These are phyloP conservation scores for Monodelphis domestica DNA, from an alignment of 2,797 vertebrate genomes.

Conservation along the genomic window DNA sequence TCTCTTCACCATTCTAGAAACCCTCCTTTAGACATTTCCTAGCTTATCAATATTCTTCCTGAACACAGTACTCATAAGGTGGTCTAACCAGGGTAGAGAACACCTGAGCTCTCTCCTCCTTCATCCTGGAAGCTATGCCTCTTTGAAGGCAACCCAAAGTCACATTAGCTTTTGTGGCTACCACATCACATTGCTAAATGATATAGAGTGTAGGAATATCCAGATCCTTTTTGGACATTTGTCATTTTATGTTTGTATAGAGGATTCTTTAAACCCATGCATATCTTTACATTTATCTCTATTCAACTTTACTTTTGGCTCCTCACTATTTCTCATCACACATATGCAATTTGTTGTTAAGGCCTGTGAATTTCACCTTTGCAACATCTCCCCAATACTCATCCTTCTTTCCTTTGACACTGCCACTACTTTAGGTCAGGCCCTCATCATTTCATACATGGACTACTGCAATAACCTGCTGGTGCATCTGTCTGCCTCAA, in stretches of 20 bases:
- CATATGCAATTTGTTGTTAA: not conserved
- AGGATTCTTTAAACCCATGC: not conserved
- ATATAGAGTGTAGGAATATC: not conserved
- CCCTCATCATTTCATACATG: not conserved
- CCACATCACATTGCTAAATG: not conserved
- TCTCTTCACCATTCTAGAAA: not conserved
- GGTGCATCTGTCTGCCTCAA: not conserved
- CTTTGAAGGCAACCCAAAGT: not conserved
- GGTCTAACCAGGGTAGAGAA: not conserved
- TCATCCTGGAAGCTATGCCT: not conserved
- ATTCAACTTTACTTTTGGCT: not conserved
- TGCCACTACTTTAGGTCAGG: not conserved
- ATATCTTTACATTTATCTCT: not conserved
- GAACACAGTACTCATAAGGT: not conserved
- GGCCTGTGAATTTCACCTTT: not conserved
- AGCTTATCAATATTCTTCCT: not conserved
- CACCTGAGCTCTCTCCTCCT: not conserved
- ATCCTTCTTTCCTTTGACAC: not conserved
- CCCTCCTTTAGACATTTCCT: not conserved
- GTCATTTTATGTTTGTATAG: not conserved
- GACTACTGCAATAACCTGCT: not conserved
- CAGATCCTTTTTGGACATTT: not conserved
- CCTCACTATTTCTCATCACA: not conserved
- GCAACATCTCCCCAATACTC: not conserved
- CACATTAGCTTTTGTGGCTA: not conserved